Conservation (phyloP, 1,140 invertebrate species). For the Drosophila truncata region DNA sequence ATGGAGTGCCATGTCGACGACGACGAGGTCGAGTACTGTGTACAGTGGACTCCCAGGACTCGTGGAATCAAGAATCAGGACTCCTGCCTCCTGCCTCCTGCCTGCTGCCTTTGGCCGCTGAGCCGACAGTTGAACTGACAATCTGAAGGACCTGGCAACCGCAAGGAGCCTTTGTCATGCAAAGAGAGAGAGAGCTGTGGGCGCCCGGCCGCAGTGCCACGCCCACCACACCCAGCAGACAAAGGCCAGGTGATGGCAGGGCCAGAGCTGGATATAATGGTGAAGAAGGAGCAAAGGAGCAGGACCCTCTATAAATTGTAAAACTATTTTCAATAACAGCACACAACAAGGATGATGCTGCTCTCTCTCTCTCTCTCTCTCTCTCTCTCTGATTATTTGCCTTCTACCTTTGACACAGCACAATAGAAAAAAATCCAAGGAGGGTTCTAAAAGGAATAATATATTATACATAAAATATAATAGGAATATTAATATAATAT, state of each 20-base stretch:
- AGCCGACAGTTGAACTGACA: constrained; percentile 81
- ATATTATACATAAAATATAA: not conserved
- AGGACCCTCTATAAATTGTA: constrained; percentile 74
- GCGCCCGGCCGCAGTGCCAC: constrained; percentile 35
- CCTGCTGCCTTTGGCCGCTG: constrained; percentile 40
- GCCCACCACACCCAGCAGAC: constrained; percentile 34
- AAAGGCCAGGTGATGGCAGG: constrained; percentile 26
- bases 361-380: too few relatives aligned
- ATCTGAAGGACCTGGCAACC: constrained; percentile 72
- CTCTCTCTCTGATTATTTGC: constrained; percentile 48
- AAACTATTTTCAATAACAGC: constrained; percentile 81
- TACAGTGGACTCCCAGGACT: constrained; percentile 15
- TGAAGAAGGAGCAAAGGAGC: not conserved
- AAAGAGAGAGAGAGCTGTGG: constrained; percentile 64
- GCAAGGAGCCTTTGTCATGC: constrained; percentile 71
- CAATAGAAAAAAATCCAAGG: not conserved
- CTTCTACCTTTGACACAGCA: constrained; percentile 42
- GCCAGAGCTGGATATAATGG: constrained; percentile 15
- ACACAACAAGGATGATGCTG: constrained; percentile 57
- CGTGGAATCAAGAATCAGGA: constrained; percentile 16
- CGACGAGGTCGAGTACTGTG: constrained; percentile 12
- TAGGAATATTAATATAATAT: not conserved
- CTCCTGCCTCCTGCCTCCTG: not conserved
- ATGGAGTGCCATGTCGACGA: constrained; percentile 45
- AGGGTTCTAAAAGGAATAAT: not conserved